These are phyloP conservation scores for Autographa gamma DNA, from an alignment of 2,888 invertebrate species.

Conservation along the genomic window DNA sequence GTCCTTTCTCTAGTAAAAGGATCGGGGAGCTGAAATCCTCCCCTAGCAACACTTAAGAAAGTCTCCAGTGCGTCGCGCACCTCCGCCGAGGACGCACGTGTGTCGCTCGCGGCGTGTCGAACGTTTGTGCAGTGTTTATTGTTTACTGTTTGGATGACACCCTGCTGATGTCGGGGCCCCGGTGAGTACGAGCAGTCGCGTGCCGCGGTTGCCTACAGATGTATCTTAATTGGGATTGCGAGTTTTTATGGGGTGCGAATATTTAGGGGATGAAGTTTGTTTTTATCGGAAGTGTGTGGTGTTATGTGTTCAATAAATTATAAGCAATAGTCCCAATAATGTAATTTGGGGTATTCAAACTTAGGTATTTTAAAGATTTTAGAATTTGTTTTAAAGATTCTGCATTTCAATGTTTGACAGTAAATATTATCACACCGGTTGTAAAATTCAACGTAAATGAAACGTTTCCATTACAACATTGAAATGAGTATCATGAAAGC, in stretches of 20 bases:
- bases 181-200: conserved; percentile 54
- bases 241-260: conserved; percentile 43
- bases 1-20: background rate
- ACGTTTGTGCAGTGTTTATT: conserved; percentile 55
- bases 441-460: background rate
- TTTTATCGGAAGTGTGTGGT: conserved; percentile 41
- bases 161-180: conserved; percentile 41
- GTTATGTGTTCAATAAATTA: background rate
- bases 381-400: too few relatives aligned
- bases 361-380: too few relatives aligned
- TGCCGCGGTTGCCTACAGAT: conserved; percentile 55
- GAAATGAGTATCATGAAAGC: conserved; percentile 31
- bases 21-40: conserved; percentile 11
- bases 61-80: conserved; percentile 71
- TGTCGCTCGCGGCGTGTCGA: conserved; percentile 18
- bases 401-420: too few relatives aligned
- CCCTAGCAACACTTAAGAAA: conserved; percentile 39
- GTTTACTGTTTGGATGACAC: conserved; percentile 49
- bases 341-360: too few relatives aligned
- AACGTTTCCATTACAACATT: conserved; percentile 8
- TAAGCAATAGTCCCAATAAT: too few relatives aligned
- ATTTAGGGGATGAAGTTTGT: conserved; percentile 20
- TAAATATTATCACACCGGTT: background rate
- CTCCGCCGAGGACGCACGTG: conserved; percentile 55
- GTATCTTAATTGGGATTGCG: conserved; percentile 54